Conservation (phyloP, 1,140 invertebrate genomes). For the Bicyclus anynana region DNA sequence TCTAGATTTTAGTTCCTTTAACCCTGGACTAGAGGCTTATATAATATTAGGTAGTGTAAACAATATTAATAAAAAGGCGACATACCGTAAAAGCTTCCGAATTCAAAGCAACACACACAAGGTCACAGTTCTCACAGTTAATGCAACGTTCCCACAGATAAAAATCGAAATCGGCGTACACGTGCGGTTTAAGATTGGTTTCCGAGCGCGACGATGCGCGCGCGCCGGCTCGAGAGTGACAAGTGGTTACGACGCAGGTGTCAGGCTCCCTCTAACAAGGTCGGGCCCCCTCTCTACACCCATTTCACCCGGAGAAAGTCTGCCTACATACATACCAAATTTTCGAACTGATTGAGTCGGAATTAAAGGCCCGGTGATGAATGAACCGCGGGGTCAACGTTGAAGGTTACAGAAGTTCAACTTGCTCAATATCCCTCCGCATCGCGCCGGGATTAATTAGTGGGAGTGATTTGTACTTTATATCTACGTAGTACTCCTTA, state of each 20-base stretch:
- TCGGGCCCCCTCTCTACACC: constrained; percentile 58
- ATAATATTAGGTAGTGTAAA: too few relatives aligned
- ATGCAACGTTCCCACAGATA: constrained; percentile 43
- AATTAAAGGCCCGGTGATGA: constrained; percentile 61
- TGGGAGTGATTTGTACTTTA: constrained; percentile 3
- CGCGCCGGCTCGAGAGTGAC: constrained; percentile 57
- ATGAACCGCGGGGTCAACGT: constrained; percentile 52
- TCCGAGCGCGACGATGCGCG: constrained; percentile 54
- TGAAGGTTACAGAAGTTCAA: constrained; percentile 40
- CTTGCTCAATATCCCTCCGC: constrained; percentile 2
- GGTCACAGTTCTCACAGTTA: constrained; percentile 62
- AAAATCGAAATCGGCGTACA: constrained; percentile 34
- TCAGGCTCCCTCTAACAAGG: constrained; percentile 73
- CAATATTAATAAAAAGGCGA: constrained; percentile 11
- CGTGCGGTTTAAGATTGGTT: constrained; percentile 42
- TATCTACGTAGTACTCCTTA: neutral
- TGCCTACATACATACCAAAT: constrained; percentile 76
- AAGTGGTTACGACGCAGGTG: constrained; percentile 69
- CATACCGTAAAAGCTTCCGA: constrained; percentile 40
- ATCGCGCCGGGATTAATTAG: constrained; percentile 9
- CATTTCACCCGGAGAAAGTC: constrained; percentile 75
- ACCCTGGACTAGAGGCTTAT: too few relatives aligned
- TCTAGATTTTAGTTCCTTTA: too few relatives aligned
- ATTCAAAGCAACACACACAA: constrained; percentile 40
- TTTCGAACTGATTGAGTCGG: constrained; percentile 69